Conservation (phyloP, 2,888 invertebrate genomes). For the Spatulosminthurus flaviceps region DNA sequence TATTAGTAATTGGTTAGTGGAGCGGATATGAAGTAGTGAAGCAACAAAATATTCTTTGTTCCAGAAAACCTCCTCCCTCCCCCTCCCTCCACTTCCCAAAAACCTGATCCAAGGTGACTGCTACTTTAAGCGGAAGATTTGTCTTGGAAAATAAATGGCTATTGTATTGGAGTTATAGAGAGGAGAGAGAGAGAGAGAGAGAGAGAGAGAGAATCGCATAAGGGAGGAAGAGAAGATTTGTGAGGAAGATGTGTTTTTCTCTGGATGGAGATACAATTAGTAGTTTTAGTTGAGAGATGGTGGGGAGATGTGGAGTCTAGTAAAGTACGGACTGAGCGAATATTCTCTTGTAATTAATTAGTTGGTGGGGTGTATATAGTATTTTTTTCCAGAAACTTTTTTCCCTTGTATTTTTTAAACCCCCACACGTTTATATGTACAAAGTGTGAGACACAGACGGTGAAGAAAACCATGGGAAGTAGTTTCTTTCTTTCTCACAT, state of each 20-base stretch:
- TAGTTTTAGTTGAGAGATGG: too few species aligned
- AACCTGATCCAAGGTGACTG: background rate
- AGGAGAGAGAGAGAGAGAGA: too few species aligned
- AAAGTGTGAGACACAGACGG: background rate
- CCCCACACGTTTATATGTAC: background rate
- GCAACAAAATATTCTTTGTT: background rate
- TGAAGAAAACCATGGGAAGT: background rate
- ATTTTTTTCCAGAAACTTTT: slow-evolving; percentile 25
- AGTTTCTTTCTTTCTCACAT: background rate
- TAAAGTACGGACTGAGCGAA: too few species aligned
- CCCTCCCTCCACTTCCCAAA: too few species aligned
- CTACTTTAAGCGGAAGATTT: slow-evolving; percentile 5
- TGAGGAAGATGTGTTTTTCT: too few species aligned
- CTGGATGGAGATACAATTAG: too few species aligned
- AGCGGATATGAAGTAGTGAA: background rate
- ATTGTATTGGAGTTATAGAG: too few species aligned
- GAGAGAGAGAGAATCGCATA: too few species aligned
- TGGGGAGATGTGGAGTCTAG: too few species aligned
- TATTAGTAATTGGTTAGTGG: background rate
- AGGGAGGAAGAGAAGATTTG: too few species aligned
- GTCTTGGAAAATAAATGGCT: background rate
- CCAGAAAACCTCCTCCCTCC: background rate
- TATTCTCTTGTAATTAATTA: slow-evolving; percentile 33
- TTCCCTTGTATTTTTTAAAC: background rate
- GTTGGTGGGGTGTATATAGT: slow-evolving; percentile 16